Percentiles rank a stretch among this genome's conserved stretches.
phyloP scores from a whole-genome alignment of 2,113 vertebrate species.

The Cardinalis cardinalis region DNA sequence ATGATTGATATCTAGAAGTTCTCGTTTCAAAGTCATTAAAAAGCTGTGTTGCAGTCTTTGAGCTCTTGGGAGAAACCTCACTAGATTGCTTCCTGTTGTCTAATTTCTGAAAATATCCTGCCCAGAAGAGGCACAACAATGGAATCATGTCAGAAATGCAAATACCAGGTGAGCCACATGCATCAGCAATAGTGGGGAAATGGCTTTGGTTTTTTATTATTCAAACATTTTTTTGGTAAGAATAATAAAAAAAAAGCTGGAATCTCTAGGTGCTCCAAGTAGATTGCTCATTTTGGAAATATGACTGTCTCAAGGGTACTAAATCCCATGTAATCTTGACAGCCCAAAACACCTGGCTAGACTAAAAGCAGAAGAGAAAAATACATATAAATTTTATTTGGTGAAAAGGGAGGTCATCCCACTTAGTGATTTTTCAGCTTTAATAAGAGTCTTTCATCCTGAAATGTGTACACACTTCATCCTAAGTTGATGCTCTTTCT shows the following conservation, averaged over 20 bases:
- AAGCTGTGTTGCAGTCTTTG: constrained; percentile 45
- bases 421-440: neutral
- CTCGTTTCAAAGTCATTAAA: constrained; percentile 51
- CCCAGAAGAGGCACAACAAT: neutral
- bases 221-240: neutral
- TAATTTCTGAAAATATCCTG: constrained; percentile 29
- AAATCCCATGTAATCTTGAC: neutral
- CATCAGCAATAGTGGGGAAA: neutral
- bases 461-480: neutral
- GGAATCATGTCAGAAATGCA: neutral
- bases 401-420: neutral
- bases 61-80: constrained; percentile 32
- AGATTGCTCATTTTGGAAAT: neutral
- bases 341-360: neutral
- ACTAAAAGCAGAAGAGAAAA: neutral
- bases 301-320: neutral
- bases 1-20: constrained; percentile 64
- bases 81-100: constrained; percentile 58
- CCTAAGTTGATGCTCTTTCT: neutral
- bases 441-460: neutral
- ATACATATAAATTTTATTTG: neutral
- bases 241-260: neutral
- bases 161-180: neutral
- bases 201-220: neutral
- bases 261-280: neutral